A percentile compares a stretch with the other conserved stretches of the same genome.
These are phyloP conservation scores for Melanargia galathea DNA, from an alignment of 2,888 invertebrate species.

Conservation along the genomic window DNA sequence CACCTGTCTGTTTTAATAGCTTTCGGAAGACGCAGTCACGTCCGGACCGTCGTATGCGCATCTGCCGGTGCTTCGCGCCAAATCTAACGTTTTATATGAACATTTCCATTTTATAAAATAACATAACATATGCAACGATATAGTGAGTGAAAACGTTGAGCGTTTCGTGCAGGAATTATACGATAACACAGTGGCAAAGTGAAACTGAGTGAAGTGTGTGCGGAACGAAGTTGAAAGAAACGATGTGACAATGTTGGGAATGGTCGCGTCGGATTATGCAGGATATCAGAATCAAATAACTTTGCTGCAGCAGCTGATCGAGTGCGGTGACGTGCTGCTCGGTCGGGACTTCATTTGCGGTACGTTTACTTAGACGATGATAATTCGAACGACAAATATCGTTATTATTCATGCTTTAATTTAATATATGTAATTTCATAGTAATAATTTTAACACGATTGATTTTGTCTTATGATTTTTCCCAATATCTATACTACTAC, in stretches of 20 bases:
- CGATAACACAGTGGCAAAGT: not conserved
- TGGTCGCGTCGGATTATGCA: slow-evolving; percentile 65
- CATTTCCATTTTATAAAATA: not conserved
- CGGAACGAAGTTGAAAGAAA: slow-evolving; percentile 25
- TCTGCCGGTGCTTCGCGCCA: slow-evolving; percentile 72
- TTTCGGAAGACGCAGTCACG: slow-evolving; percentile 73
- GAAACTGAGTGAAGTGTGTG: slow-evolving; percentile 35
- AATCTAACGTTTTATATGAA: slow-evolving; percentile 40
- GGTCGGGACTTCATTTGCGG: slow-evolving; percentile 64
- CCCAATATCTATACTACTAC: too few species aligned
- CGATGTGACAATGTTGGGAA: slow-evolving; percentile 67
- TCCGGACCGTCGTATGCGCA: slow-evolving; percentile 65
- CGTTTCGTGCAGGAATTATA: slow-evolving; percentile 18
- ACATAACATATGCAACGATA: too few species aligned
- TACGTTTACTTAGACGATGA: slow-evolving; percentile 42
- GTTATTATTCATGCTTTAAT: too few species aligned
- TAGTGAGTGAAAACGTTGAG: slow-evolving; percentile 19
- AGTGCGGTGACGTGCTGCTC: slow-evolving; percentile 70
- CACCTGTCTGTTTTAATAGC: slow-evolving; percentile 76
- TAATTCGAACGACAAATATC: not conserved
- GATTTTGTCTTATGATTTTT: too few species aligned
- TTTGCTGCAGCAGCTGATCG: slow-evolving; percentile 71
- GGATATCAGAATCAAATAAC: slow-evolving; percentile 70
- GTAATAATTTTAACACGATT: too few species aligned
- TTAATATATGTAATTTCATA: too few species aligned